phyloP scores from a whole-genome alignment of 2,797 vertebrate species.

The Xenentodon cancila region DNA sequence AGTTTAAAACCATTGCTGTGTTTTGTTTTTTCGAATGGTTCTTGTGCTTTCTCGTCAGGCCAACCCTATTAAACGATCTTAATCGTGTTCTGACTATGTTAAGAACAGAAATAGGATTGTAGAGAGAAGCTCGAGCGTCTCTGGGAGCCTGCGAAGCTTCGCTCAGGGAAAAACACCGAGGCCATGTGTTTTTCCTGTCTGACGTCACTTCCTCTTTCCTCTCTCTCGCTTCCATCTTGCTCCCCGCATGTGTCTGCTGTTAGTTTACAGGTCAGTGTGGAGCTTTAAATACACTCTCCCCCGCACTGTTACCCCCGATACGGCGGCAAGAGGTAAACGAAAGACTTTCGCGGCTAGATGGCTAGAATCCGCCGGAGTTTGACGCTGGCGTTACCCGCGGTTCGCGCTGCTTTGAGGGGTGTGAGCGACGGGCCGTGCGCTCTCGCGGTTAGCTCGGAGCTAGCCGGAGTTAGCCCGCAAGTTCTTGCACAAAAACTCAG shows the following conservation, averaged over 20 bases:
- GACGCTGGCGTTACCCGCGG: slow-evolving; percentile 20
- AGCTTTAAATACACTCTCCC: slow-evolving; percentile 76
- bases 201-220: slow-evolving; percentile 81
- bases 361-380: slow-evolving; percentile 24
- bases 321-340: slow-evolving; percentile 73
- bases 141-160: slow-evolving; percentile 9
- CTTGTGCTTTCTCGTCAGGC: too few relatives aligned
- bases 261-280: slow-evolving; percentile 84
- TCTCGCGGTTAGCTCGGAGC: slow-evolving; percentile 45
- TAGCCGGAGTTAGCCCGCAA: slow-evolving; percentile 56
- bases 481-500: slow-evolving; percentile 35
- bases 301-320: slow-evolving; percentile 61
- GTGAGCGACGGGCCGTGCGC: slow-evolving; percentile 16
- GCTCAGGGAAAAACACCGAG: background rate
- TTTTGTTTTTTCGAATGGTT: too few relatives aligned
- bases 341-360: slow-evolving; percentile 30
- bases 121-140: too few relatives aligned
- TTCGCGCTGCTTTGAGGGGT: slow-evolving; percentile 13
- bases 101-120: too few relatives aligned
- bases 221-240: slow-evolving; percentile 85
- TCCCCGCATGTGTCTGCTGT: slow-evolving; percentile 83
- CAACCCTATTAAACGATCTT: too few relatives aligned
- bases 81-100: too few relatives aligned
- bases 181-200: fast-evolving
- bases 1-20: too few relatives aligned